Base-by-base conservation (phyloP, 2,797 vertebrate species). In the Xenopus petersii region DNA sequence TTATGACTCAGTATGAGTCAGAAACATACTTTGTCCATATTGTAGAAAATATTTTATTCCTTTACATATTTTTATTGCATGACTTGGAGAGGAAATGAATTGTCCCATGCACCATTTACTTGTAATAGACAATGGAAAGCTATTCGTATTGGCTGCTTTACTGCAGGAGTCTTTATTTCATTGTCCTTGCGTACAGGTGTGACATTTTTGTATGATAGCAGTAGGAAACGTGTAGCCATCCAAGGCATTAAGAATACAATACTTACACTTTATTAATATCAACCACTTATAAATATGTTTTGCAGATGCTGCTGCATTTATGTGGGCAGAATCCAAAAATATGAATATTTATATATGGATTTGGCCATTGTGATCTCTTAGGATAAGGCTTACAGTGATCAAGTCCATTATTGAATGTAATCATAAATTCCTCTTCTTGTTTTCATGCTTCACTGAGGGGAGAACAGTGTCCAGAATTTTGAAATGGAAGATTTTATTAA, bases 381-480 rank as follows among this genome's bases (percentile, higher is more conserved):
- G 62, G 12, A 68, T 51, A 66, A n/a, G 36, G 26, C 24, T 46
- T 64, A 7, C 26, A 62, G 10, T 15, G 15, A 51, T 12, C 9
- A 12, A 12, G 49, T 15, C 15, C 11, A 12, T 51, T 51, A 15
- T 16, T 54, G 48, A 26, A 74, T 74, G 54, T 42, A 42, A 58
- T 75, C 54, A 65, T 67, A 60, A 58, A 75, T 71, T 46, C 26
- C 58, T 71, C 24, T 60, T n/a, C 26, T 61, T 66, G 62, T 47
- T 71, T 62, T 26, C 70, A 75, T 60, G n/a, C 9, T n/a, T 64
- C 4, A n/a, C 54, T 42, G 24, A 36, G 17, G 15, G 17, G 26
- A 62, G 36, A 65, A 6, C 56, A 36, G 15, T 47, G 33, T 67
- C 64, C 46, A 55, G 61, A 56, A 63, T 60, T 24, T 59, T 48